A percentile compares a stretch with the other conserved stretches of the same genome.
phyloP scores from a whole-genome alignment of 1,140 invertebrate species.

The Gyrodactylus bullatarudis region DNA sequence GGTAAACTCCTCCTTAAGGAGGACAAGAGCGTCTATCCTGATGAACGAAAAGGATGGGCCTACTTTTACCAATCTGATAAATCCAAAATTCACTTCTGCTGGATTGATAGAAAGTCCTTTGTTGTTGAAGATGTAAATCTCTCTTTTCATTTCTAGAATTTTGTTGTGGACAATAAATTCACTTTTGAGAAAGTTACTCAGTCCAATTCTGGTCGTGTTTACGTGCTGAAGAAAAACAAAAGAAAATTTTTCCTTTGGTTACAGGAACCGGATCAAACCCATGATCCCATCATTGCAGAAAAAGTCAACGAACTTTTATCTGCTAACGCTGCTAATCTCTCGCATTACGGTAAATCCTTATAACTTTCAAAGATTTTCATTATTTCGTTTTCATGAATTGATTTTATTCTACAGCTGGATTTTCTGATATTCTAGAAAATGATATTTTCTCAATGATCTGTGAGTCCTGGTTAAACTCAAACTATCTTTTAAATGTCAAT shows the following conservation, averaged over 20 bases:
- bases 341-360: too few species aligned
- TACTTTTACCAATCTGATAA: conserved; percentile 76
- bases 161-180: conserved; percentile 91
- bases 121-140: conserved; percentile 37
- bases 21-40: conserved; percentile 52
- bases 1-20: conserved; percentile 81
- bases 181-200: conserved; percentile 68
- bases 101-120: conserved; percentile 56
- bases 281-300: neutral
- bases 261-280: conserved; percentile 30
- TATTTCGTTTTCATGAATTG: too few species aligned
- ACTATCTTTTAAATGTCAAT: too few species aligned
- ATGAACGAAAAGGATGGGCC: conserved; percentile 64
- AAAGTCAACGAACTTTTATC: neutral
- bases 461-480: too few species aligned
- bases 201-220: conserved; percentile 76
- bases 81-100: conserved; percentile 79
- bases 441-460: neutral
- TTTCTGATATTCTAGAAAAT: neutral
- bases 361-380: too few species aligned
- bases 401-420: neutral
- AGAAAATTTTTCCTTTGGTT: conserved; percentile 86
- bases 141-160: conserved; percentile 29
- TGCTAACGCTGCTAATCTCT: neutral
- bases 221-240: conserved; percentile 61